phyloP scores from a whole-genome alignment of 2,113 vertebrate genomes.

The Aleadryas rufinucha region DNA sequence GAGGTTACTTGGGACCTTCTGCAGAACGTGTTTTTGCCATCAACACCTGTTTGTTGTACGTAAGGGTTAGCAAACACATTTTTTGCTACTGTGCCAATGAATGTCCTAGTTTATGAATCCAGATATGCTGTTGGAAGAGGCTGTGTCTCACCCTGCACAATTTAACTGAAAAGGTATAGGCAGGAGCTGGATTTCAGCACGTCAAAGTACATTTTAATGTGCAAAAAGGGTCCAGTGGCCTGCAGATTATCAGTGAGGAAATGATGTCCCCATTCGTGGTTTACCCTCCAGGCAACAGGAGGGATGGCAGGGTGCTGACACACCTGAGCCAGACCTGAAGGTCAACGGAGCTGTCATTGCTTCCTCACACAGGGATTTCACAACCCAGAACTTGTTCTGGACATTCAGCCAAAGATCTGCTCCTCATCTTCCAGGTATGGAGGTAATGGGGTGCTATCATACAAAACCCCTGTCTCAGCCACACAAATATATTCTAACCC shows the following conservation, averaged over 20 bases:
- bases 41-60: not conserved
- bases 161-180: not conserved
- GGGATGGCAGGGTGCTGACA: not conserved
- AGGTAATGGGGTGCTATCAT: too few relatives aligned
- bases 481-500: not conserved
- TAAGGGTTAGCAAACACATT: not conserved
- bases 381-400: not conserved
- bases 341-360: not conserved
- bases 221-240: not conserved
- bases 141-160: not conserved
- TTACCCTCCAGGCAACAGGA: not conserved
- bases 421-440: not conserved
- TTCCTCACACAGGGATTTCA: not conserved
- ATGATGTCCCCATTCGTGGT: fast-evolving
- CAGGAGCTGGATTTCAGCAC: not conserved
- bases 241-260: not conserved
- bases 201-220: not conserved
- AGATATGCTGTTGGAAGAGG: not conserved
- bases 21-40: not conserved
- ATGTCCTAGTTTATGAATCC: not conserved
- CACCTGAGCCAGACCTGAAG: not conserved
- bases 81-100: not conserved
- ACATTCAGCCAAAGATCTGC: not conserved
- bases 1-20: not conserved
- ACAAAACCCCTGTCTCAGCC: not conserved